Evolutionary conservation across 2,888 invertebrate genomes (phyloP).

Genomic region (Apoda limacodes): DNA sequence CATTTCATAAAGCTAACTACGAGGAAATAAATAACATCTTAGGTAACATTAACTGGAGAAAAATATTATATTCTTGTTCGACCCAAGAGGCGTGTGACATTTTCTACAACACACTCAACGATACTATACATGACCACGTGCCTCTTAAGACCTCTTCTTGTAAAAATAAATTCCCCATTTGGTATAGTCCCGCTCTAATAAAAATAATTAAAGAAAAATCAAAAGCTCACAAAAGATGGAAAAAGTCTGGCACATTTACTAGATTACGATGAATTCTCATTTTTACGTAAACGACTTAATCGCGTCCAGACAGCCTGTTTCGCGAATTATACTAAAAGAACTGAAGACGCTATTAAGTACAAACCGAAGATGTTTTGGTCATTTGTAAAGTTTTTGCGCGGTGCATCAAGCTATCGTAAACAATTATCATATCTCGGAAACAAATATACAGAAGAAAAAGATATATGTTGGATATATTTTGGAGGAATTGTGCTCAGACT

Average conservation of each 20-base stretch:
- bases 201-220: constrained; percentile 8
- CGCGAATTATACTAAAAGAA: not conserved
- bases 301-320: not conserved
- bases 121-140: not conserved
- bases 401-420: not conserved
- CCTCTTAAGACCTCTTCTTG: not conserved
- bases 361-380: not conserved
- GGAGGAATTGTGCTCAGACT: not conserved
- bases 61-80: not conserved
- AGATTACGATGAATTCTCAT: constrained; percentile 5
- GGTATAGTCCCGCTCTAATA: constrained; percentile 5
- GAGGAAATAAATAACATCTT: not conserved
- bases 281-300: not conserved
- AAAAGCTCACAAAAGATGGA: constrained; percentile 7
- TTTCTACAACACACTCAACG: not conserved
- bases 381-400: not conserved
- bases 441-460: not conserved
- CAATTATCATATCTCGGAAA: not conserved
- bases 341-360: not conserved
- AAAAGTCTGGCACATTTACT: constrained; percentile 3
- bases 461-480: not conserved
- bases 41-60: not conserved
- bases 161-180: not conserved
- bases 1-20: not conserved
- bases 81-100: not conserved